Conservation (phyloP, 1,140 invertebrate genomes). For the Neuroterus valhalla region DNA sequence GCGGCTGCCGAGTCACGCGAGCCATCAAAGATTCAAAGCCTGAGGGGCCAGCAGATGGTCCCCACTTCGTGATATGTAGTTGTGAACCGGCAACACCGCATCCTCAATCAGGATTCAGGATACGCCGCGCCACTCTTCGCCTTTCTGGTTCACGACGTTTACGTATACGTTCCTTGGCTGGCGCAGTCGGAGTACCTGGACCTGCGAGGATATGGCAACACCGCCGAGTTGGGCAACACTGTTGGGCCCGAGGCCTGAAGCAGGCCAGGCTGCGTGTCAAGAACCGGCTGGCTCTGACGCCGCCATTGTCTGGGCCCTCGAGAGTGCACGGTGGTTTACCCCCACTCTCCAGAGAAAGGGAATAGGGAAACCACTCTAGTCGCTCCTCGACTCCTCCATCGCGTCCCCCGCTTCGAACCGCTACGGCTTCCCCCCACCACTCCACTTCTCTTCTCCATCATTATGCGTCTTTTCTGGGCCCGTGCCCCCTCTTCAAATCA, state of each 20-base stretch:
- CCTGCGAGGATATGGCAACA: conserved; percentile 42
- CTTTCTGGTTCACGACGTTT: conserved; percentile 2
- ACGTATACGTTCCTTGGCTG: background rate
- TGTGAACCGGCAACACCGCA: conserved; percentile 51
- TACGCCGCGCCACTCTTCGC: background rate
- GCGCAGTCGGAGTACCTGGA: background rate
- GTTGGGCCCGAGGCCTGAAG: conserved; percentile 42
- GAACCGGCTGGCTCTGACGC: conserved; percentile 71
- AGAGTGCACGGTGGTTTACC: conserved; percentile 19
- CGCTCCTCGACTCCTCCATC: conserved; percentile 44
- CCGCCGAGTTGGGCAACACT: no score
- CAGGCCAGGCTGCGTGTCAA: conserved; percentile 61
- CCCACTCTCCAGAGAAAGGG: background rate
- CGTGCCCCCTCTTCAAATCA: conserved; percentile 25
- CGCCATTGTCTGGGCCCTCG: conserved; percentile 66
- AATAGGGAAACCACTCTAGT: conserved; percentile 24
- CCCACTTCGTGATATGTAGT: conserved; percentile 42
- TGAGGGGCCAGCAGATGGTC: conserved; percentile 73
- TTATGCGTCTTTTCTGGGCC: conserved; percentile 44
- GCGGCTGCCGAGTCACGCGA: conserved; percentile 71
- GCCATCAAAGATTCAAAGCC: conserved; percentile 73
- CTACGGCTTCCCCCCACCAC: conserved; percentile 33
- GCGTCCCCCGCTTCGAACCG: conserved; percentile 38
- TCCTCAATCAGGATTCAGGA: no score
- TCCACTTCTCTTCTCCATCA: conserved; percentile 26